Evolutionary conservation across 1,140 invertebrate genomes (phyloP).

Genomic region (Zaprionus capensis): DNA sequence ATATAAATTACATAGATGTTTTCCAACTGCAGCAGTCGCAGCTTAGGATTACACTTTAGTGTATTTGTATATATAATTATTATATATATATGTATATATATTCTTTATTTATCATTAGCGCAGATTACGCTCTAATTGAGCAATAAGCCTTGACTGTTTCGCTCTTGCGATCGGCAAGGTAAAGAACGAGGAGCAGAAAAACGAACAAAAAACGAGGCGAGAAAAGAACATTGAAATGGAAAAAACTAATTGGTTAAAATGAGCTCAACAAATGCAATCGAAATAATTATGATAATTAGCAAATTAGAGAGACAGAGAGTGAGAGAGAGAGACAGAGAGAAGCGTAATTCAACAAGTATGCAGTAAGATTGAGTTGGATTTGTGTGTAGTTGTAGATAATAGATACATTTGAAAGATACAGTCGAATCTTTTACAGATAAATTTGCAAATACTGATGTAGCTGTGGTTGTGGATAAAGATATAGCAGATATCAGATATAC

Average conservation of each 20-base stretch:
- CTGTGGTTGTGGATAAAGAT: not conserved
- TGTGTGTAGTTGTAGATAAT: not conserved
- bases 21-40: not conserved
- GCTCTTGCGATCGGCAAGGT: constrained; percentile 28
- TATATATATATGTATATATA: not conserved
- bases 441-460: not conserved
- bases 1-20: not conserved
- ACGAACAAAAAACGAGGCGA: constrained; percentile 1
- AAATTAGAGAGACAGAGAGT: constrained; percentile 8
- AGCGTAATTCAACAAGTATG: not conserved
- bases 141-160: constrained; percentile 40
- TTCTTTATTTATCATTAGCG: not conserved
- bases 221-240: constrained; percentile 7
- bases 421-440: not conserved
- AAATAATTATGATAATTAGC: constrained; percentile 51
- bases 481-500: not conserved
- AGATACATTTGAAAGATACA: not conserved
- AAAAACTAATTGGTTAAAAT: constrained; percentile 48
- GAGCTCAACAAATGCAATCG: constrained; percentile 51
- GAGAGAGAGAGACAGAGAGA: not conserved
- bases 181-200: constrained; percentile 7
- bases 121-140: constrained; percentile 49
- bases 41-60: not conserved
- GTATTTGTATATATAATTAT: not conserved
- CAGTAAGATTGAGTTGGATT: not conserved